Percentiles rank a stretch among this genome's conserved stretches.
These are phyloP conservation scores for Fulica atra DNA, from an alignment of 2,113 vertebrate genomes.

Conservation along the genomic window DNA sequence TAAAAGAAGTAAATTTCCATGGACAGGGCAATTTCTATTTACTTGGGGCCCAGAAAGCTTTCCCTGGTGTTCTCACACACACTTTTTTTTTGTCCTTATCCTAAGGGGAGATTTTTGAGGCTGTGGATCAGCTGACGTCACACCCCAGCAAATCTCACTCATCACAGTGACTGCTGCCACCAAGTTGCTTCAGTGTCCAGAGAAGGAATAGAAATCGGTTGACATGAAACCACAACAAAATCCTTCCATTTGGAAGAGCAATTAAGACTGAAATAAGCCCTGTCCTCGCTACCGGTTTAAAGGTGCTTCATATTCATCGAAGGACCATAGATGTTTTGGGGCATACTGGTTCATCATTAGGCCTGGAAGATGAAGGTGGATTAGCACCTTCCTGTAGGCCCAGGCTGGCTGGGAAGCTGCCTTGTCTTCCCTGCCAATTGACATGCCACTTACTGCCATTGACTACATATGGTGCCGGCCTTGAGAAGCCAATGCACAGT, in stretches of 20 bases:
- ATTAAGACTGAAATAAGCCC: neutral
- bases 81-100: neutral
- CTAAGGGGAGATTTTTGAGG: neutral
- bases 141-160: neutral
- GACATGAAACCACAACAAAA: neutral
- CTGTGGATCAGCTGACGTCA: neutral
- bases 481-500: no score
- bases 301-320: neutral
- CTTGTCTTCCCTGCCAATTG: no score
- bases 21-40: neutral
- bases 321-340: fast-evolving
- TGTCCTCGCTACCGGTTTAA: fast-evolving
- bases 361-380: neutral
- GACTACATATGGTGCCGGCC: fast-evolving
- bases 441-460: neutral
- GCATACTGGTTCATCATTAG: fast-evolving
- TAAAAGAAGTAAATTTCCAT: neutral
- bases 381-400: neutral
- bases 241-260: neutral
- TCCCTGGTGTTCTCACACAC: neutral
- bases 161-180: neutral
- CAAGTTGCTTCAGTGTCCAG: neutral
- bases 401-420: neutral
- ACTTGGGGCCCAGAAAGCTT: neutral
- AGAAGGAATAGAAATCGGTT: neutral